Base-by-base conservation (phyloP, 2,113 vertebrate genomes). In the Cisticola juncidis region DNA sequence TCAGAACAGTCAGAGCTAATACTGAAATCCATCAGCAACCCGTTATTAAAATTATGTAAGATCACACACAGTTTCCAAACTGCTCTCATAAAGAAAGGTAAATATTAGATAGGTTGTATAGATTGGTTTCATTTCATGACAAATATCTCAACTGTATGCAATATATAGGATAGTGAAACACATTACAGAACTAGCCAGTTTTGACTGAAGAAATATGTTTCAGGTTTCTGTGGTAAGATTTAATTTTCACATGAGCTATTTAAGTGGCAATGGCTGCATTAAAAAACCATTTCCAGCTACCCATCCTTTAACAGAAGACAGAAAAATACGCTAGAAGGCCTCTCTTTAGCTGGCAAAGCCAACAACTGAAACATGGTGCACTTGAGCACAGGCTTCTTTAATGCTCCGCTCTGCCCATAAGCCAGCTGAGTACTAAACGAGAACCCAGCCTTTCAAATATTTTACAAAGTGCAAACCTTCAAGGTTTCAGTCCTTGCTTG, bases 31-130 rank as follows among this genome's bases (percentile, higher is more conserved):
- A 76, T 93, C 95, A 96, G 86, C 95, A 97, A 88, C 88, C 86
- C 84, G 72, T 93, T 94, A 96, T 96, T 97, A 96, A 96, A 90
- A 88, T 92, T 81, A 94, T 88, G 95, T 92, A 93, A 96, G 92
- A 96, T 95, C 94, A 86, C 94, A 96, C 90, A 94, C 82, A 94
- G 82, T 95, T 97, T 96, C 92, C 94, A 96, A 96, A 91, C 82
- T 92, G 42, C 65, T 93, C 80, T 94, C 90, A 94, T 83, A 88
- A 92, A 95, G 72, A 86, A 90, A 96, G 79, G 86, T 50, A 97
- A 92, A 93, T 92, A 96, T 82, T 79, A 95, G 89, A 95, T 89
- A 95, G 42, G 51, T 77, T 90, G 58, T 74, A 76, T 20, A 90
- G 85, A 93, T 83, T 83, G 35, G 12, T 50, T 90, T 90, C 7